Evolutionary conservation across 2,113 vertebrate genomes (phyloP).

Genomic region (Mixornis gularis): DNA sequence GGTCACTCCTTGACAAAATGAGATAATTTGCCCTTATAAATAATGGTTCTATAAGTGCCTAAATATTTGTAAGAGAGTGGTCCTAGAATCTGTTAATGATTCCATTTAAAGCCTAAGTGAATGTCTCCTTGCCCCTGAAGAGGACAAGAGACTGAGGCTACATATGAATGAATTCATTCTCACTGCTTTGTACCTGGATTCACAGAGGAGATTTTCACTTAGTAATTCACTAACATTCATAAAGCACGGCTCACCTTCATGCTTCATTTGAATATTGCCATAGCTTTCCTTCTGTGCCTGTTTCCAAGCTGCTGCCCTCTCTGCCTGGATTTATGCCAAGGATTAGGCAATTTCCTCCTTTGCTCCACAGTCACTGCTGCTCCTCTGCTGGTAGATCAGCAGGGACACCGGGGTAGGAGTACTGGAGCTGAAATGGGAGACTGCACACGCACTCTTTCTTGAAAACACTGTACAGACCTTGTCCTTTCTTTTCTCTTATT

Average conservation of each 20-base stretch:
- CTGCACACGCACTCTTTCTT: neutral
- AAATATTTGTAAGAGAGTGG: neutral
- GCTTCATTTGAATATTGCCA: neutral
- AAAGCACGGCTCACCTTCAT: neutral
- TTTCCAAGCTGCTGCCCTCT: neutral
- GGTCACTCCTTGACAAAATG: neutral
- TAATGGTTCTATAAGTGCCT: neutral
- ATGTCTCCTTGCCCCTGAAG: neutral
- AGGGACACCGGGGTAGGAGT: neutral
- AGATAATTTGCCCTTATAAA: neutral
- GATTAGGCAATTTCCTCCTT: neutral
- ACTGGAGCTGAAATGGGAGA: neutral
- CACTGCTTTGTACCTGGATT: neutral
- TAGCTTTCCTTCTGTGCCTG: neutral
- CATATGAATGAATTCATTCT: neutral
- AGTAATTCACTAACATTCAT: neutral
- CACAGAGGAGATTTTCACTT: neutral
- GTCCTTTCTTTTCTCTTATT: neutral
- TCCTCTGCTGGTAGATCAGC: neutral
- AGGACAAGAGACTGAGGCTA: neutral
- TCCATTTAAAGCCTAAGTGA: neutral
- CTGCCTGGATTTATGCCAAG: neutral
- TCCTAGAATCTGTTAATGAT: neutral
- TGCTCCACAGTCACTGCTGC: neutral
- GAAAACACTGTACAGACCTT: neutral